phyloP scores from a whole-genome alignment of 2,797 vertebrate genomes.

The Lagodon rhomboides region DNA sequence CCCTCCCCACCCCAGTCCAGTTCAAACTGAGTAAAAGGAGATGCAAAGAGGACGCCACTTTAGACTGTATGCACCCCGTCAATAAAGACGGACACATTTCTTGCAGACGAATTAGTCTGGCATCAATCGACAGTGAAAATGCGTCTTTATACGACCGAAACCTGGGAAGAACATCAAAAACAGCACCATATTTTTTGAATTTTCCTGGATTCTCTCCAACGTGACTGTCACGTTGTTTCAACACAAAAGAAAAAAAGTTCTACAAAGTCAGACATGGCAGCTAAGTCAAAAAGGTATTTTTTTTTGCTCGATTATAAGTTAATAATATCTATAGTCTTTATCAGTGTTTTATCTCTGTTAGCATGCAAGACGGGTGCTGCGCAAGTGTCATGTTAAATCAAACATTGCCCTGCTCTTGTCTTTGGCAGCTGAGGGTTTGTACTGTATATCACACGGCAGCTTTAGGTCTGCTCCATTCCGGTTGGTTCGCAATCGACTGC shows the following conservation, averaged over 20 bases:
- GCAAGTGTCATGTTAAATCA: conserved; percentile 61
- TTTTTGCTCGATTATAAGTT: conserved; percentile 77
- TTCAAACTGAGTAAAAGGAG: conserved; percentile 34
- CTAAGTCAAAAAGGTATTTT: conserved; percentile 66
- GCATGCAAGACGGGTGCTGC: conserved; percentile 77
- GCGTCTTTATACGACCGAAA: conserved; percentile 60
- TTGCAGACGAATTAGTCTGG: conserved; percentile 63
- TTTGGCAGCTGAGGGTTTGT: conserved; percentile 72
- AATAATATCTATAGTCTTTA: conserved; percentile 71
- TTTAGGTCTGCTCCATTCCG: conserved; percentile 49
- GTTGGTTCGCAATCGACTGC: conserved; percentile 39
- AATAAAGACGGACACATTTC: conserved; percentile 48
- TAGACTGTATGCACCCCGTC: conserved; percentile 29
- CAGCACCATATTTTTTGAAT: conserved; percentile 76
- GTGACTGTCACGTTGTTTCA: conserved; percentile 68
- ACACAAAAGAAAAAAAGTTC: conserved; percentile 73
- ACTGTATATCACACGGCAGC: conserved; percentile 46
- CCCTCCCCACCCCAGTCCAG: conserved; percentile 24
- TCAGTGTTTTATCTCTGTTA: conserved; percentile 61
- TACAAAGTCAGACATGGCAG: conserved; percentile 78
- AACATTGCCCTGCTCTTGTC: conserved; percentile 72
- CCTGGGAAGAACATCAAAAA: conserved; percentile 81
- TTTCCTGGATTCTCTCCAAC: conserved; percentile 79
- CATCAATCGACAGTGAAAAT: conserved; percentile 60
- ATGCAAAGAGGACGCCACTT: conserved; percentile 51